phyloP scores from a whole-genome alignment of 2,888 invertebrate genomes.

The Tanypteryx hageni region DNA sequence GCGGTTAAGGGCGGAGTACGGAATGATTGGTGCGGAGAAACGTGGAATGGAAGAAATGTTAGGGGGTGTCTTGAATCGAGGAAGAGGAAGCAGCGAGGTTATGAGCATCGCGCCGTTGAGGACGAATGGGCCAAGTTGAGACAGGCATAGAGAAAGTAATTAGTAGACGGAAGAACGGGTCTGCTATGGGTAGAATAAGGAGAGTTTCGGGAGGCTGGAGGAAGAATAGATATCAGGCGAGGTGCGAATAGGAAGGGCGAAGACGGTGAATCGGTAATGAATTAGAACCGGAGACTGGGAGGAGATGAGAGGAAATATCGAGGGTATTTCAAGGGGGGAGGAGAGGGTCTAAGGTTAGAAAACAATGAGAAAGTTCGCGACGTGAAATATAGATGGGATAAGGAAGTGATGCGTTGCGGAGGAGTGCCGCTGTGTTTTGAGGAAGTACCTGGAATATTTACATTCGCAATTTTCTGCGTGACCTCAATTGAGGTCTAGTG shows the following conservation, averaged over 20 bases:
- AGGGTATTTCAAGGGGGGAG: neutral
- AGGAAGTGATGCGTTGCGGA: neutral
- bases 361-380: neutral
- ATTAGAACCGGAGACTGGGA: neutral
- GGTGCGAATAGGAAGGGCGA: no score
- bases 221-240: neutral
- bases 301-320: neutral
- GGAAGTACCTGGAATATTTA: no score
- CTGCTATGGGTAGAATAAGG: neutral
- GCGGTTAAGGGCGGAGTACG: neutral
- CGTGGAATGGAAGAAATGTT: slow-evolving; percentile 2
- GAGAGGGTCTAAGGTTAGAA: neutral
- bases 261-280: neutral
- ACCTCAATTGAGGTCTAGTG: no score
- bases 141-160: no score
- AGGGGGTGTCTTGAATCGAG: neutral
- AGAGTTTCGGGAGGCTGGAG: no score
- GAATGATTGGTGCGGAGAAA: neutral
- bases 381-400: neutral
- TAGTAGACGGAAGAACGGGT: neutral
- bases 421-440: no score
- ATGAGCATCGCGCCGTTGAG: neutral
- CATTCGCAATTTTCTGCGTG: no score
- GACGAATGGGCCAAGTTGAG: neutral
- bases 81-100: neutral